phyloP scores from a whole-genome alignment of 2,888 invertebrate genomes.

The Polydrusus pterygomalis region DNA sequence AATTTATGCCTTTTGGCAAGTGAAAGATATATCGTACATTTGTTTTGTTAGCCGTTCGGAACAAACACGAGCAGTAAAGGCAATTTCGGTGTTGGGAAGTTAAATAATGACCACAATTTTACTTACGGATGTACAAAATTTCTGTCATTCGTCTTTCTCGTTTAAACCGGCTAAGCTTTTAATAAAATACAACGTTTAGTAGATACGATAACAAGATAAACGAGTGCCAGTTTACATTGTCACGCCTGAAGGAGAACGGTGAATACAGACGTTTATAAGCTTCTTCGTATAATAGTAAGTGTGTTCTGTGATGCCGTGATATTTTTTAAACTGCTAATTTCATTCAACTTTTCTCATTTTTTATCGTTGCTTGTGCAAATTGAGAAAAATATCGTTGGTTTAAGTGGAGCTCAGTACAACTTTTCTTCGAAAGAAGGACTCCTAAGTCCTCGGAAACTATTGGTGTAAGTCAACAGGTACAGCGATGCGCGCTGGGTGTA shows the following conservation, averaged over 20 bases:
- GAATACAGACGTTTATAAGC: not conserved
- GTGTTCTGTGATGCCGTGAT: not conserved
- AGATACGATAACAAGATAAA: slow-evolving; percentile 53
- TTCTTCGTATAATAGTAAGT: not conserved
- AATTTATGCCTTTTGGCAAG: slow-evolving; percentile 2
- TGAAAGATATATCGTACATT: slow-evolving; percentile 15
- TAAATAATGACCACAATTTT: slow-evolving; percentile 57
- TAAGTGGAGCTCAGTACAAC: too few species aligned
- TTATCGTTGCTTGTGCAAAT: too few species aligned
- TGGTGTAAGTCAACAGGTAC: too few species aligned
- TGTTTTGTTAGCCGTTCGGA: slow-evolving; percentile 42
- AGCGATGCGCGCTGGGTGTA: too few species aligned
- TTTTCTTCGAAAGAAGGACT: too few species aligned
- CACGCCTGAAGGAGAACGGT: slow-evolving; percentile 13
- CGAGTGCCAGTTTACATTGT: slow-evolving; percentile 19
- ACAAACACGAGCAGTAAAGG: slow-evolving; percentile 45
- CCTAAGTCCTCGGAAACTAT: too few species aligned
- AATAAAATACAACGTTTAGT: slow-evolving; percentile 55
- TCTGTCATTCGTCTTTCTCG: slow-evolving; percentile 54
- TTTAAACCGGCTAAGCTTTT: slow-evolving; percentile 55
- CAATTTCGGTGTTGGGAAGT: slow-evolving; percentile 52
- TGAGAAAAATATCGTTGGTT: too few species aligned
- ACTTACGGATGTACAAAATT: slow-evolving; percentile 60
- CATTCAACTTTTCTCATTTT: too few species aligned
- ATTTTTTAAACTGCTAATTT: too few species aligned